Evolutionary conservation across 2,797 vertebrate genomes (phyloP), one percentile per base, ranked within the genome.

Genomic region (Bryconaethiops microstoma): DNA sequence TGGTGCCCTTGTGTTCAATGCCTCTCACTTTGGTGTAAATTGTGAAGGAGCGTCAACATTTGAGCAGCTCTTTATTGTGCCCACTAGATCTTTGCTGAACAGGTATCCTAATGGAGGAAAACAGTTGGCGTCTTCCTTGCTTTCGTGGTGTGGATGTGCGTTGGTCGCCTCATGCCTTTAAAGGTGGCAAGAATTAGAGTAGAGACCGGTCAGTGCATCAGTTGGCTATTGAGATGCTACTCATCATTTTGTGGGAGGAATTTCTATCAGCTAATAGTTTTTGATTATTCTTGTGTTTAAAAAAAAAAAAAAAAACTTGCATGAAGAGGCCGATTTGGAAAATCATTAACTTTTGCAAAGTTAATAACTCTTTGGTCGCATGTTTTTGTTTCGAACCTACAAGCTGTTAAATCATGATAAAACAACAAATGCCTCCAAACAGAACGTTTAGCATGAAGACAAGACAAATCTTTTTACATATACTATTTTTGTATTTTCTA

Each of bases 21-120:
- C 52, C 59, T 71, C 60, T 62, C 42, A 2, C 12, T 68, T 6
- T 59, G 29, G 64, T 39, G 59, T 71, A 70, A 80, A 77, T 54
- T 71, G 8, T 23, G 48, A 40, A 48, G 1, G 45, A 29, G 21
- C 23, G 48, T 40, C 55, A 14, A 5, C 50, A 65, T 42, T 76
- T 3, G 1, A 62, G 8, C 42, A 67, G 35, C 45, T 50, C 19
- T 77, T 40, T 42, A 21, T 65, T 62, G 52, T 68, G 23, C 45
- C 8, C 8, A 25, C 14, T 14, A 25, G 5, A 6, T 76, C 35
- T 65, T 76, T 35, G 13, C 57, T n/a, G 54, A 65, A 23, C 7
- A 12, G n/a, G 23, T 54, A 25, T 79, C 23, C 42, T 39, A 45
- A 55, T 74, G 4, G 62, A 14, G 35, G 12, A n/a, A 40, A 57